Evolutionary conservation across 2,888 invertebrate species (phyloP).

Genomic region (Argyra leucocephala): DNA sequence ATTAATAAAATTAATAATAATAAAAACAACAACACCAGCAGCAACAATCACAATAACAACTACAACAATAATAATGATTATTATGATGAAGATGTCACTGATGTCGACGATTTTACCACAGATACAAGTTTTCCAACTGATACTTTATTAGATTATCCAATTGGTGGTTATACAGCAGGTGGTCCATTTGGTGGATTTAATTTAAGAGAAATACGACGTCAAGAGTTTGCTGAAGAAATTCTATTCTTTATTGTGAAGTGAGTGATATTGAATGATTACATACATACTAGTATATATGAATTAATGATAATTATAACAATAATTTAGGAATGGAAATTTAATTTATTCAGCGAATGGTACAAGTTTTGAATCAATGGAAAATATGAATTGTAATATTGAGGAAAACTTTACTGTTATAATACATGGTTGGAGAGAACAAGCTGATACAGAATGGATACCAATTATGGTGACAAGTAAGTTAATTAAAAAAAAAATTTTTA

Average conservation of each 20-base stretch:
- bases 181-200: background rate
- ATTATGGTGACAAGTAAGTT: slow-evolving; percentile 33
- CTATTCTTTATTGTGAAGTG: background rate
- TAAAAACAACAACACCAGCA: too few relatives aligned
- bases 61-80: background rate
- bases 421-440: slow-evolving; percentile 40
- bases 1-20: too few relatives aligned
- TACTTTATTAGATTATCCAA: background rate
- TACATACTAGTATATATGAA: too few relatives aligned
- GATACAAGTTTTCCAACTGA: background rate
- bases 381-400: slow-evolving; percentile 29
- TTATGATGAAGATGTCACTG: background rate
- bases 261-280: too few relatives aligned
- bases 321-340: slow-evolving; percentile 4
- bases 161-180: background rate
- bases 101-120: background rate
- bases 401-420: slow-evolving; percentile 38
- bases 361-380: slow-evolving; percentile 15
- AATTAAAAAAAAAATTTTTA: too few relatives aligned
- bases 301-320: too few relatives aligned
- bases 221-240: slow-evolving; percentile 9
- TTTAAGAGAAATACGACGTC: background rate
- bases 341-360: background rate
- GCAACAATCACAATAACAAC: background rate
- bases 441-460: slow-evolving; percentile 34